Evolutionary conservation across 1,140 invertebrate species (phyloP).

Genomic region (Trinorchestia longiramus): DNA sequence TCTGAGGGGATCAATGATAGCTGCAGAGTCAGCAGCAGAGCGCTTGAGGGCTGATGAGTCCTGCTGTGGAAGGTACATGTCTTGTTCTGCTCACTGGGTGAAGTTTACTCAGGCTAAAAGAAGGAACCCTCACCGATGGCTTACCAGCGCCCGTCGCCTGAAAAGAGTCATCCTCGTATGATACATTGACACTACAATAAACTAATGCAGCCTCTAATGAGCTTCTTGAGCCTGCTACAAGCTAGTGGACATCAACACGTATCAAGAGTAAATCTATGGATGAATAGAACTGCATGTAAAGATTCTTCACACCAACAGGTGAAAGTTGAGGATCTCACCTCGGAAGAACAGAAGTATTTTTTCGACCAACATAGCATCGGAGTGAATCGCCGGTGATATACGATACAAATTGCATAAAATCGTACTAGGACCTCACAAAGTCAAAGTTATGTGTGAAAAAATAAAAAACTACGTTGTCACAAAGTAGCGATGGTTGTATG

Average conservation of each 20-base stretch:
- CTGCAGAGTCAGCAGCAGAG: background rate
- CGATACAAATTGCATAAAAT: background rate
- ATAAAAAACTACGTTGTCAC: too few relatives aligned
- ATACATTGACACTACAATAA: background rate
- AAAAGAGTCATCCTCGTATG: background rate
- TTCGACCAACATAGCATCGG: background rate
- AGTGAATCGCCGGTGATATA: background rate
- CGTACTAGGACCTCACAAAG: too few relatives aligned
- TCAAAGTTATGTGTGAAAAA: too few relatives aligned
- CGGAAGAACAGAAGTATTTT: background rate
- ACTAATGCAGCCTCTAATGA: background rate
- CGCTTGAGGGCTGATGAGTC: background rate
- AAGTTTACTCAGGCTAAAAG: background rate
- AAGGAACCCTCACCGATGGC: too few relatives aligned
- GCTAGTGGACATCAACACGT: too few relatives aligned
- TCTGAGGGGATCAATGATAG: slow-evolving; percentile 60
- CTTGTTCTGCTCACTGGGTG: background rate
- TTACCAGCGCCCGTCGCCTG: background rate
- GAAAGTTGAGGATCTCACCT: background rate
- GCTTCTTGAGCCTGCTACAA: background rate
- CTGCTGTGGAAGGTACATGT: slow-evolving; percentile 15
- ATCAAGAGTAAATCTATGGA: too few relatives aligned
- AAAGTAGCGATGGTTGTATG: too few relatives aligned
- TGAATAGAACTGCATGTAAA: too few relatives aligned
- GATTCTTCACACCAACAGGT: background rate